Evolutionary conservation across 2,113 vertebrate species (phyloP).

Genomic region (Cariama cristata): DNA sequence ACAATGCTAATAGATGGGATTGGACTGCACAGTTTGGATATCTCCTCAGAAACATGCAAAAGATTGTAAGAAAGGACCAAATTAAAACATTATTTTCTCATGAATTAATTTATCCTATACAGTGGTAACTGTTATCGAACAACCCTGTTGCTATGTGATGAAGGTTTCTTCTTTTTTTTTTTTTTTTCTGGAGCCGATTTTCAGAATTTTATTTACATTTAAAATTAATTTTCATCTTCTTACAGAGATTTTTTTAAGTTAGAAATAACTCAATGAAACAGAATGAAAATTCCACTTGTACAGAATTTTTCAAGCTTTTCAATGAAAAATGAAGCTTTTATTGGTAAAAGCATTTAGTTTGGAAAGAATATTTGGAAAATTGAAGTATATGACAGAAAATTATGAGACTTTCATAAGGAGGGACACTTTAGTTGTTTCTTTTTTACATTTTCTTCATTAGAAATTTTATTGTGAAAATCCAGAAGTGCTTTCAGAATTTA

Average conservation of each 20-base stretch:
- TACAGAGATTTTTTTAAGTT: background rate
- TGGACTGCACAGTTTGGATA: no score
- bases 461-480: background rate
- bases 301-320: background rate
- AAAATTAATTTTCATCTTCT: background rate
- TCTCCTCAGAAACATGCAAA: background rate
- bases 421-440: background rate
- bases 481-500: background rate
- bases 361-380: background rate
- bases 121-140: no score
- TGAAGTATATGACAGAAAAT: background rate
- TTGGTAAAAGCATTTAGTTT: background rate
- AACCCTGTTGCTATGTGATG: background rate
- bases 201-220: background rate
- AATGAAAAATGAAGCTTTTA: background rate
- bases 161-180: background rate
- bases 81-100: background rate
- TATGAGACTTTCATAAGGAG: background rate
- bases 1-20: background rate
- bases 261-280: background rate
- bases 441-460: background rate
- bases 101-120: background rate
- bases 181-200: background rate
- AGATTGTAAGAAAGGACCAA: background rate
- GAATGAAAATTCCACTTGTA: background rate